Percentiles rank a stretch among this genome's conserved stretches.
These are phyloP conservation scores for Amaurobius ferox DNA, from an alignment of 2,888 invertebrate species.

Conservation along the genomic window DNA sequence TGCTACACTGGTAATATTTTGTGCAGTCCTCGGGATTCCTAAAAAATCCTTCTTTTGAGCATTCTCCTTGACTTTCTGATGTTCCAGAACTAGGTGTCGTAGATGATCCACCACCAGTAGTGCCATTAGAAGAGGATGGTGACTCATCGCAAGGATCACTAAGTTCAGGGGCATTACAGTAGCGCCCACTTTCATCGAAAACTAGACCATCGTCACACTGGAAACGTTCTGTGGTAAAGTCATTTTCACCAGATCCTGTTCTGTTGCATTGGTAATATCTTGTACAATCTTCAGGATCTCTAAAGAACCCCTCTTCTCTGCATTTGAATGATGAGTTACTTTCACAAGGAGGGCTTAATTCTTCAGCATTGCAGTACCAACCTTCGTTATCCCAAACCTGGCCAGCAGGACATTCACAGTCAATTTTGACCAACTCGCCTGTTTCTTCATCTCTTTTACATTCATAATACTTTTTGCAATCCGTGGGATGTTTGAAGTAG, in stretches of 20 bases:
- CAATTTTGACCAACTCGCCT: constrained; percentile 60
- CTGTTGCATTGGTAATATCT: constrained; percentile 73
- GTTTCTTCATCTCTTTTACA: constrained; percentile 71
- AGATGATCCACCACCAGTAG: neutral
- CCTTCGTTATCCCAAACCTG: constrained; percentile 72
- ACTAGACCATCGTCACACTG: constrained; percentile 71
- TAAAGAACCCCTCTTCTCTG: constrained; percentile 73
- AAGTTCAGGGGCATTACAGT: constrained; percentile 72
- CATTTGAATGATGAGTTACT: constrained; percentile 57
- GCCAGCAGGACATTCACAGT: constrained; percentile 73
- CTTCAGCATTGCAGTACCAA: constrained; percentile 72
- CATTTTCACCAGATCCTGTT: constrained; percentile 21
- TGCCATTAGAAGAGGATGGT: neutral
- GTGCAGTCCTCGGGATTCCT: constrained; percentile 58
- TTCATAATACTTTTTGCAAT: constrained; percentile 73
- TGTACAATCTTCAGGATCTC: constrained; percentile 73
- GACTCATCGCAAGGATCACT: constrained; percentile 36
- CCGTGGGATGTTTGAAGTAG: constrained; percentile 72
- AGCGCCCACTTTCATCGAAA: constrained; percentile 73
- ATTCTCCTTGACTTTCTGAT: constrained; percentile 25
- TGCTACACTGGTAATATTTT: constrained; percentile 47
- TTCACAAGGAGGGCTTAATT: constrained; percentile 50
- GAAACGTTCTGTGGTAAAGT: constrained; percentile 51
- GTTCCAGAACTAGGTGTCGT: neutral
- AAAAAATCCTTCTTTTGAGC: constrained; percentile 73